These are phyloP conservation scores for Triplophysa dalaica DNA, from an alignment of 2,113 vertebrate species.

Conservation along the genomic window DNA sequence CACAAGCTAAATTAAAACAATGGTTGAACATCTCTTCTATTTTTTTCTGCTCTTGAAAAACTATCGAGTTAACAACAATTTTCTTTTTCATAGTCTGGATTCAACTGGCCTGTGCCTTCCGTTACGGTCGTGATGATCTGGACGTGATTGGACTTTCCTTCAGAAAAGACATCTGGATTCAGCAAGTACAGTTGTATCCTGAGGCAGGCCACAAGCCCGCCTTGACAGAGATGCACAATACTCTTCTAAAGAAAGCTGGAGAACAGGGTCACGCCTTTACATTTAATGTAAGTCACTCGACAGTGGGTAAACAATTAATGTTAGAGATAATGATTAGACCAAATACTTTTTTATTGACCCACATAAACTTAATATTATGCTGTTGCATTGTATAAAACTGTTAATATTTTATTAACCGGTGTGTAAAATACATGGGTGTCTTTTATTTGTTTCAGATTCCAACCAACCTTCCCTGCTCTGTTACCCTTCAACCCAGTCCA, in stretches of 20 bases:
- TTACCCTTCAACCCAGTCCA: constrained; percentile 72
- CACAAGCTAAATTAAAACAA: too few species aligned
- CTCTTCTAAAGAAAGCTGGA: constrained; percentile 75
- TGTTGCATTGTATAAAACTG: too few species aligned
- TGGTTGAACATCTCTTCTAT: too few species aligned
- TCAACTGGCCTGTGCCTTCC: constrained; percentile 75
- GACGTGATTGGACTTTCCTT: constrained; percentile 77
- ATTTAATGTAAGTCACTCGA: constrained; percentile 62
- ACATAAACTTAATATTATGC: too few species aligned
- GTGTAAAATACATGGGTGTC: neutral
- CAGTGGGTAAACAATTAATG: neutral
- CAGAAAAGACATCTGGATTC: constrained; percentile 78
- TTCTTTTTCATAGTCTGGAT: constrained; percentile 66
- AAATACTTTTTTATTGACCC: too few species aligned
- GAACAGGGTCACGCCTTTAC: constrained; percentile 67
- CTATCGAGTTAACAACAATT: neutral
- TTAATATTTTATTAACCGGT: too few species aligned
- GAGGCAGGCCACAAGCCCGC: constrained; percentile 60
- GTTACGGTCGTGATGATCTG: constrained; percentile 75
- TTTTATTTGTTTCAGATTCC: constrained; percentile 63
- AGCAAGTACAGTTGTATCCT: constrained; percentile 67
- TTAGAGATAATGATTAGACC: too few species aligned
- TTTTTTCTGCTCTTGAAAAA: too few species aligned
- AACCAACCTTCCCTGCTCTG: constrained; percentile 74
- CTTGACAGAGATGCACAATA: constrained; percentile 66